These are phyloP conservation scores for Taurulus bubalis DNA, from an alignment of 2,113 vertebrate genomes.

Conservation along the genomic window DNA sequence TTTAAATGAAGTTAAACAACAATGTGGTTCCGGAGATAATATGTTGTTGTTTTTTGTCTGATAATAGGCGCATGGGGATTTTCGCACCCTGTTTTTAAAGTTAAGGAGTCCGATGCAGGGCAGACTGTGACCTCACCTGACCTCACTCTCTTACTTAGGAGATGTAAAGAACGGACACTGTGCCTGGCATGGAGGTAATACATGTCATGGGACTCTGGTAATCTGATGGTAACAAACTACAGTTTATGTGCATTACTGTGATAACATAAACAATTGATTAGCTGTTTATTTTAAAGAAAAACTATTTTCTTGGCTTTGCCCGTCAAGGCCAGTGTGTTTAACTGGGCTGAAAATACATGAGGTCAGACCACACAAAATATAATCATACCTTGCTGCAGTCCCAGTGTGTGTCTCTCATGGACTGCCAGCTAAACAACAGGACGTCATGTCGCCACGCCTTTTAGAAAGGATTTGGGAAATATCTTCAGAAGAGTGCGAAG, in stretches of 20 bases:
- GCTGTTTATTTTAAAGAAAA: neutral
- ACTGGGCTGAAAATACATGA: neutral
- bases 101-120: slow-evolving; percentile 6
- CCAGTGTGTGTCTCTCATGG: neutral
- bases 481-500: no score
- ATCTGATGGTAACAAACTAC: neutral
- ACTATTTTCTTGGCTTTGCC: neutral
- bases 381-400: neutral
- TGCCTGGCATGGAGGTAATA: neutral
- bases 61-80: no score
- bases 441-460: no score
- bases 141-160: neutral
- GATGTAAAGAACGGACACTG: neutral
- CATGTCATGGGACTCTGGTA: neutral
- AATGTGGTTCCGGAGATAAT: no score
- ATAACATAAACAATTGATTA: neutral
- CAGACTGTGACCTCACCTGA: neutral
- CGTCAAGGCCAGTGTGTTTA: neutral
- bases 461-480: no score
- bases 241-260: neutral
- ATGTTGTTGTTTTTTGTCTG: no score
- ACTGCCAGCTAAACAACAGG: no score
- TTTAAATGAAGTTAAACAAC: no score
- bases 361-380: neutral
- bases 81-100: no score